These are phyloP conservation scores for Dinoponera quadriceps DNA, from an alignment of 1,140 invertebrate genomes.

Conservation along the genomic window DNA sequence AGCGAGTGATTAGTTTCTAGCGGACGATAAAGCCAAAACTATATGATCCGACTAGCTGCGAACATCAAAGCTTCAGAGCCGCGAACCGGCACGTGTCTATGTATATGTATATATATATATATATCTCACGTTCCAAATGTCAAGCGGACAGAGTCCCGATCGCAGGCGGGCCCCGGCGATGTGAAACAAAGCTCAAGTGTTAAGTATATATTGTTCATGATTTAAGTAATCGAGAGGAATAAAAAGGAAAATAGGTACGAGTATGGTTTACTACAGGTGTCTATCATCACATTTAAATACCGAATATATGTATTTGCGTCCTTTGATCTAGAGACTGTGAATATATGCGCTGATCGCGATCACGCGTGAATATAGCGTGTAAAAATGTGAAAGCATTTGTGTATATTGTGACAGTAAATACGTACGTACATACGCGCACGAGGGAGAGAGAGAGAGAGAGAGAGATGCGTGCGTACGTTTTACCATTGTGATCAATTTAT, in stretches of 20 bases:
- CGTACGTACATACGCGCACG: slow-evolving; percentile 18
- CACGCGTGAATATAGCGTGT: slow-evolving; percentile 41
- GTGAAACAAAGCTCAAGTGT: slow-evolving; percentile 63
- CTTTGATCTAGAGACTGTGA: slow-evolving; percentile 60
- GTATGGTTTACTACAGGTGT: slow-evolving; percentile 48
- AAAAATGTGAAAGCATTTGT: slow-evolving; percentile 30
- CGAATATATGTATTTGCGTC: slow-evolving; percentile 43
- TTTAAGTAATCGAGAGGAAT: slow-evolving; percentile 53
- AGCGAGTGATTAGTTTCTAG: slow-evolving; percentile 33
- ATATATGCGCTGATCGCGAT: slow-evolving; percentile 55
- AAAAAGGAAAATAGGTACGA: slow-evolving; percentile 36
- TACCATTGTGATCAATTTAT: slow-evolving; percentile 72
- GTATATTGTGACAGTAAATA: slow-evolving; percentile 6
- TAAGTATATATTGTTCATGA: slow-evolving; percentile 30
- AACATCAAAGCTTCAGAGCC: slow-evolving; percentile 25
- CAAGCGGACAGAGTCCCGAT: background rate
- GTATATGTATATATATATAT: no score
- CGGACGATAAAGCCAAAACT: slow-evolving; percentile 32
- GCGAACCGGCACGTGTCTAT: slow-evolving; percentile 9
- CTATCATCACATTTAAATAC: slow-evolving; percentile 37
- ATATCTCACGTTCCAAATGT: no score
- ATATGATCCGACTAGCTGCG: slow-evolving; percentile 8
- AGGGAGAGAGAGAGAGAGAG: no score
- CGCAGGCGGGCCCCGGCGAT: slow-evolving; percentile 1
- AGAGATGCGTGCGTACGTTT: slow-evolving; percentile 48